phyloP scores from a whole-genome alignment of 2,113 vertebrate species.

The Sorex fumeus region DNA sequence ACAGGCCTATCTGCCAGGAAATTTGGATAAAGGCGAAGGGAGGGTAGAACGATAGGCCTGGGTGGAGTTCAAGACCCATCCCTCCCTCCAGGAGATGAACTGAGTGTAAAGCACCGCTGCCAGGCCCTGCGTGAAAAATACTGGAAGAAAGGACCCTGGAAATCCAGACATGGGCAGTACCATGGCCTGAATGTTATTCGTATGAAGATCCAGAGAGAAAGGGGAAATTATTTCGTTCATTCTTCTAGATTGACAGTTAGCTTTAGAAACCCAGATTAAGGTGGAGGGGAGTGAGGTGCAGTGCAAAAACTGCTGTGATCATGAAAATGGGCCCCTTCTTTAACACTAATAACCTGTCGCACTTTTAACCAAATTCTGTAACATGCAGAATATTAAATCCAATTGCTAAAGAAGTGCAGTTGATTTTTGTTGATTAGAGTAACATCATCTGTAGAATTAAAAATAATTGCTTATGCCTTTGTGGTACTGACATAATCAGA shows the following conservation, averaged over 20 bases:
- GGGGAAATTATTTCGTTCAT: not conserved
- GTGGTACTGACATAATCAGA: slow-evolving; percentile 51
- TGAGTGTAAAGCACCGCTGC: no score
- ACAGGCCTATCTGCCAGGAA: no score
- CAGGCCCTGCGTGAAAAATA: not conserved
- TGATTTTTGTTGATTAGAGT: slow-evolving; percentile 76
- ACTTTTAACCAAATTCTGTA: slow-evolving; percentile 63
- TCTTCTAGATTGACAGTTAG: not conserved
- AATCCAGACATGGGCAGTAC: not conserved
- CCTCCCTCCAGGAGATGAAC: not conserved
- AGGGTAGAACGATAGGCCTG: not conserved
- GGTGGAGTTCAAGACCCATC: no score
- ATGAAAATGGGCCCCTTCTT: slow-evolving; percentile 43
- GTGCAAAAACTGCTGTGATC: slow-evolving; percentile 58
- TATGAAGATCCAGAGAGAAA: slow-evolving; percentile 27
- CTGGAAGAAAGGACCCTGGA: not conserved
- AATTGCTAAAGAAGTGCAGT: slow-evolving; percentile 60
- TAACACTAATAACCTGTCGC: slow-evolving; percentile 50
- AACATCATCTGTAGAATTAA: slow-evolving; percentile 65
- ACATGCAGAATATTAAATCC: slow-evolving; percentile 63
- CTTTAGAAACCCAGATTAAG: slow-evolving; percentile 37
- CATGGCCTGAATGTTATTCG: not conserved
- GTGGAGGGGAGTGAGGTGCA: no score
- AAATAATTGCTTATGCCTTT: slow-evolving; percentile 68
- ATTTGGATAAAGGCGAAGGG: not conserved